Evolutionary conservation across 2,797 vertebrate genomes (phyloP), one percentile per base, ranked within the genome.

Genomic region (Eutrigla gurnardus): DNA sequence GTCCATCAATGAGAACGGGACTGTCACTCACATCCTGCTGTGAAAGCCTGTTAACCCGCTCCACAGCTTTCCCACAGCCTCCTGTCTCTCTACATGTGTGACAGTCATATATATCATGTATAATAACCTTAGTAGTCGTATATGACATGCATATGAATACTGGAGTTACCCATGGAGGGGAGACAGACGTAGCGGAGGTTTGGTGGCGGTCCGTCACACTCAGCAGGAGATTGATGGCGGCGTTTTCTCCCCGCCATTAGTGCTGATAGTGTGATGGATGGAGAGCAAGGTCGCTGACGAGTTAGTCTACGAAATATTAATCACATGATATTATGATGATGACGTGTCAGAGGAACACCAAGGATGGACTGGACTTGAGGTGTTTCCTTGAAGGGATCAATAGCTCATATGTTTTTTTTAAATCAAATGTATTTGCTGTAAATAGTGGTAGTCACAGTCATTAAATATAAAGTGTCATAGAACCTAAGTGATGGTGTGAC

Each of bases 171-270:
- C 25, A 25, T 25, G 25, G 25, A 25, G 25, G 49, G 5, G 7
- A n/a, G 52, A 47, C 57, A 40, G 36, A 65, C 2, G 2, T 35
- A 65, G 74, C 73, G 49, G 9, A 18, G 12, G 18, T 53, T 60
- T 33, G 45, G 36, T 43, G 42, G 42, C 4, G 36, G 42, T 36
- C 49, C 11, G 3, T 68, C 70, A 73, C 54, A 37, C 46, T 3
- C n/a, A 67, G 65, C 69, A 17, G 36, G 17, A 83, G 53, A 89
- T 69, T 66, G 80, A 84, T 75, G 64, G 65, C 5, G 0, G 5
- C 50, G 39, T 47, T 79, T 39, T 62, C 33, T 57, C 11, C 14
- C 25, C 61, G n/a, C 17, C 68, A 52, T 70, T 62, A 63, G 13
- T 1, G 4, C 50, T 72, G 52, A 70, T 78, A 75, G 60, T 15